Evolutionary conservation across 2,888 invertebrate species (phyloP).

Genomic region (Drosophila yooni): DNA sequence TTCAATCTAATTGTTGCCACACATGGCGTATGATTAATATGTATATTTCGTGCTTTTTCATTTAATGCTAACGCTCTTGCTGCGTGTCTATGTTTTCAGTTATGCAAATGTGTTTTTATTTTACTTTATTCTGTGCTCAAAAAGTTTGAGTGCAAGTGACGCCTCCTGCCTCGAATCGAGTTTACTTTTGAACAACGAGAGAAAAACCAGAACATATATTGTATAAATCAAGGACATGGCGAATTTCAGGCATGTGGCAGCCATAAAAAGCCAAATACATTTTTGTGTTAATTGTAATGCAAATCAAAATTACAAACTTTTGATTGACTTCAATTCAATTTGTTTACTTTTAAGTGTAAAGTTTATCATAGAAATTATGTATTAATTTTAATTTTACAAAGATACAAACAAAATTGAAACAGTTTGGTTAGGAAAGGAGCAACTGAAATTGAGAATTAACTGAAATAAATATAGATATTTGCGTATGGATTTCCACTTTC

Average conservation of each 20-base stretch:
- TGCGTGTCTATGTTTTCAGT: conserved; percentile 57
- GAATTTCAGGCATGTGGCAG: conserved; percentile 10
- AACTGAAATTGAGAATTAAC: background rate
- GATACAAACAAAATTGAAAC: background rate
- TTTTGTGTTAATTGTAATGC: conserved; percentile 62
- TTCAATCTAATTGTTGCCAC: conserved; percentile 47
- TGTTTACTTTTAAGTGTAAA: conserved; percentile 23
- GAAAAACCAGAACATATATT: conserved; percentile 23
- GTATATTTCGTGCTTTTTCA: conserved; percentile 64
- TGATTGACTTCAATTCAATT: conserved; percentile 47
- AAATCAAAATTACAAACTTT: conserved; percentile 71
- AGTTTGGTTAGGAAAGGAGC: background rate
- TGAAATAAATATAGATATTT: background rate
- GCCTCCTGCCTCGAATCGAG: conserved; percentile 11
- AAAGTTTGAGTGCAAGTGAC: conserved; percentile 34
- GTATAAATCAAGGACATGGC: conserved; percentile 32
- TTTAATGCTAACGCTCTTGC: conserved; percentile 51
- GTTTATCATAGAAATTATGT: conserved; percentile 20
- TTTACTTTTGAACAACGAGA: background rate
- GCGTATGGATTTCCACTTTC: background rate
- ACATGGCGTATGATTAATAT: conserved; percentile 77
- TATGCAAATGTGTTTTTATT: conserved; percentile 62
- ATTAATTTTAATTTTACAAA: conserved; percentile 6
- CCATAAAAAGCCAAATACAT: conserved; percentile 31
- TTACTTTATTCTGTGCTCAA: conserved; percentile 5